Evolutionary conservation across 2,888 invertebrate species (phyloP).

Genomic region (Pherbina coryleti): DNA sequence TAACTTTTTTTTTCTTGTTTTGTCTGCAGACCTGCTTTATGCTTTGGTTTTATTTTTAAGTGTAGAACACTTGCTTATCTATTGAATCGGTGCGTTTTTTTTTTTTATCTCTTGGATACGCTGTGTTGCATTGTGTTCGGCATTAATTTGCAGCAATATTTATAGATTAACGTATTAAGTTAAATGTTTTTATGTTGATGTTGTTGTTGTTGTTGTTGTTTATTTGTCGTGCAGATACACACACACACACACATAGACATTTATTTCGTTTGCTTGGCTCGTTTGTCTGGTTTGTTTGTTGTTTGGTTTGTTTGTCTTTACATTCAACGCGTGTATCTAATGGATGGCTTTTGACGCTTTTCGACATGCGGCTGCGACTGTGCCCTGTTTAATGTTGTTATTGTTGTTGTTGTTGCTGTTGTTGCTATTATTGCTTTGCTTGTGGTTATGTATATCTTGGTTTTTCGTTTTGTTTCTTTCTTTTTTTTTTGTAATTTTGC

Average conservation of each 20-base stretch:
- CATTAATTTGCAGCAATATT: constrained; percentile 26
- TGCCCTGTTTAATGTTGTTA: not conserved
- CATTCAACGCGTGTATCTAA: no score
- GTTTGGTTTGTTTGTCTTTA: no score
- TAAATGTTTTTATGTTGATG: not conserved
- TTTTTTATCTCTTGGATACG: not conserved
- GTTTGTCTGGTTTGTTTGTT: not conserved
- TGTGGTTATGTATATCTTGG: not conserved
- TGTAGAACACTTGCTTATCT: no score
- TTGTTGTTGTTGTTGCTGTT: constrained; percentile 22
- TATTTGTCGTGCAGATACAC: not conserved
- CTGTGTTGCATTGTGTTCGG: not conserved
- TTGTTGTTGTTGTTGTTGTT: not conserved
- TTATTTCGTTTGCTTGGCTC: no score
- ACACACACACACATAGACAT: not conserved
- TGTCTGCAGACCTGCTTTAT: no score
- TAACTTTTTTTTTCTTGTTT: no score
- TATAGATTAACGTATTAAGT: constrained; percentile 23
- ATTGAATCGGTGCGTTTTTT: no score
- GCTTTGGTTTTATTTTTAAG: no score
- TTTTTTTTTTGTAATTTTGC: not conserved
- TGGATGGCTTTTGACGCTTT: no score
- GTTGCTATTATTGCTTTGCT: not conserved
- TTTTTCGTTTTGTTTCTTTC: not conserved
- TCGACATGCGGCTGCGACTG: no score